Percentiles rank a stretch among this genome's conserved stretches.
phyloP scores from a whole-genome alignment of 2,797 vertebrate species.

The Sarcoramphus papa region DNA sequence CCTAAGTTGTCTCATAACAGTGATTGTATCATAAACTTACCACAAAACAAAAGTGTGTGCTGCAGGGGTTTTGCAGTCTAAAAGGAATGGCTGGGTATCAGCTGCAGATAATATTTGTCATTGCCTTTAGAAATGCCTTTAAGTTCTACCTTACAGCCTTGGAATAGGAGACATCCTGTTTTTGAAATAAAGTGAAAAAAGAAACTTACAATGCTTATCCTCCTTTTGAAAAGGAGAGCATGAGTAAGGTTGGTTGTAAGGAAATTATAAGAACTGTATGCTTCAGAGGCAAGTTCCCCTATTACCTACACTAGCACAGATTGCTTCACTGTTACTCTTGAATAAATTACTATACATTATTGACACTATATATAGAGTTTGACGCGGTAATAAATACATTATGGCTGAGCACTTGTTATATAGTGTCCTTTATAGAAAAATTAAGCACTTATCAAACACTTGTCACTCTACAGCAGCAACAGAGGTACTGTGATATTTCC shows the following conservation, averaged over 20 bases:
- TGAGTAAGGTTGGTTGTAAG: not conserved
- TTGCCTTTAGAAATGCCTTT: not conserved
- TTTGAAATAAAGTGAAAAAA: not conserved
- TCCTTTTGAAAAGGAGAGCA: not conserved
- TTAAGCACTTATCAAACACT: not conserved
- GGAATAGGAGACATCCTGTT: not conserved
- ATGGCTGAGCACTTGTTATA: not conserved
- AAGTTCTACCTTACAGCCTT: not conserved
- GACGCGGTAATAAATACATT: not conserved
- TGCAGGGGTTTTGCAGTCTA: not conserved
- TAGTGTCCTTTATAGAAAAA: not conserved
- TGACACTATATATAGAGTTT: not conserved
- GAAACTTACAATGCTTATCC: not conserved
- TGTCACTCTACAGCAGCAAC: not conserved
- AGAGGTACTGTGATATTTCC: not conserved
- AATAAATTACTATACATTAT: not conserved
- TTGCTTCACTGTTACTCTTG: not conserved
- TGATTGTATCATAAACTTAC: not conserved
- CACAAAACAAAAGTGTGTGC: not conserved
- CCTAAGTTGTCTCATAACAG: not conserved
- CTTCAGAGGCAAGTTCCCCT: not conserved
- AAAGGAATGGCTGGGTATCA: not conserved
- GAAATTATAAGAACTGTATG: rapidly evolving
- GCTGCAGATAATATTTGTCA: not conserved
- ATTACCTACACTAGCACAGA: not conserved